Base-by-base conservation (phyloP, 30 jellyfish, hydroid and myxozoan species). In the Pelagia noctiluca region DNA sequence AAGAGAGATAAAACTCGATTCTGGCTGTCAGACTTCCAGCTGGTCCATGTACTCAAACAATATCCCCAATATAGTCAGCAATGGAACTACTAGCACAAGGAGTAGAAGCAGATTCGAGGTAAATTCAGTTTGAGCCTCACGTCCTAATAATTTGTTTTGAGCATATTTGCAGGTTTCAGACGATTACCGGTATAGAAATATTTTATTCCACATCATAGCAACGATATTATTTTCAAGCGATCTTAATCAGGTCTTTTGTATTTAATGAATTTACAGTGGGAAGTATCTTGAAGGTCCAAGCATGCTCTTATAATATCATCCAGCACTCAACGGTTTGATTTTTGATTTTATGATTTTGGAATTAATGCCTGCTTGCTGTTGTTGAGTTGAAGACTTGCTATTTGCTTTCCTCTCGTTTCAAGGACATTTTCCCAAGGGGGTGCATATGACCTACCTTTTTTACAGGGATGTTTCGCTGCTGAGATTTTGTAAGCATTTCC, bases 21-120 rank as follows among this genome's bases (percentile, higher is more conserved):
- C 57, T 42, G 57, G 77, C 53, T 64, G 91, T 5, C 29, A 35
- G 35, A 80, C 50, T 31, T 46, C 67, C 46, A 80, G 30, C 61
- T 69, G 35, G 91, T 80, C 91, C 84, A 80, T 80, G 91, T 80
- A 80, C 91, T 49, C 91, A 67, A 80, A 80, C 84, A 80, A 38
- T 81, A 50, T 61, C 68, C 84, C 65, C 61, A 80, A 64, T 64
- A 80, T 64, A 80, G 80, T 80, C 52, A 80, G 91, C 84, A 80
- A 80, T 80, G 91, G 91, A 48, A 78, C 89, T 62, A 80, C 91
- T 34, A 71, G 91, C 50, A 64, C 91, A 50, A 71, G 91, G 68
- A 67, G 91, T 30, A 68, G 91, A 66, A 80, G 91, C 84, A 80
- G 91, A 68, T 80, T 80, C 67, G 91, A 80, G 91, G 91, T 80